phyloP scores from a whole-genome alignment of 2,113 vertebrate genomes.

The Pangasianodon gigas region DNA sequence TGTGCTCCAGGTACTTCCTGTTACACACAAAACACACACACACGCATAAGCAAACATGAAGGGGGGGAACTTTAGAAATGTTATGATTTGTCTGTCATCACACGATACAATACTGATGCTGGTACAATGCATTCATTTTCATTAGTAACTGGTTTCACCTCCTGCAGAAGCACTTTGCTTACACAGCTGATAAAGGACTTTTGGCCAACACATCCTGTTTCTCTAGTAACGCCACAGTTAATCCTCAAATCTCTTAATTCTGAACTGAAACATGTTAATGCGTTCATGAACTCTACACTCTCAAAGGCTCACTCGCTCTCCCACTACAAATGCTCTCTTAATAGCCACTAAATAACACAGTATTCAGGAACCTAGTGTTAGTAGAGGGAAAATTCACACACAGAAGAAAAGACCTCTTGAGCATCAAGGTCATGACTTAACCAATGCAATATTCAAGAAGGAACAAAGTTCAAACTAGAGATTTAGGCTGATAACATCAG shows the following conservation, averaged over 20 bases:
- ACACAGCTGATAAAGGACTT: neutral
- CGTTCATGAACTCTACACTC: neutral
- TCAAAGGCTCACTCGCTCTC: neutral
- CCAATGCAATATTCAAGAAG: constrained; percentile 18
- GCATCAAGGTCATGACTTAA: constrained; percentile 21
- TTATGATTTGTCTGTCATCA: neutral
- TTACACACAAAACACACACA: constrained; percentile 41
- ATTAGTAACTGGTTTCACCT: neutral
- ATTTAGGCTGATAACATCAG: constrained; percentile 12
- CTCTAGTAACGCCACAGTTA: neutral
- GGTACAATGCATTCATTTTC: neutral
- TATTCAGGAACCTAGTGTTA: neutral
- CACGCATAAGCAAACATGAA: neutral
- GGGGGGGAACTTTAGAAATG: neutral
- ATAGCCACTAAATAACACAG: neutral
- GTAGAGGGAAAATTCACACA: neutral
- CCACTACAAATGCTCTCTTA: neutral
- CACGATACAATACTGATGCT: neutral
- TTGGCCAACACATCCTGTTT: neutral
- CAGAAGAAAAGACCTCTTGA: neutral
- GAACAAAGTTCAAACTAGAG: constrained; percentile 21
- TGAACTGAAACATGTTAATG: neutral
- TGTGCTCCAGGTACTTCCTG: constrained; percentile 87
- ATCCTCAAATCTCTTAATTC: neutral
- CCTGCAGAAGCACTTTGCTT: neutral